Evolutionary conservation across 64 coral and sea anemone species (phyloP).

Genomic region (Porites lutea): DNA sequence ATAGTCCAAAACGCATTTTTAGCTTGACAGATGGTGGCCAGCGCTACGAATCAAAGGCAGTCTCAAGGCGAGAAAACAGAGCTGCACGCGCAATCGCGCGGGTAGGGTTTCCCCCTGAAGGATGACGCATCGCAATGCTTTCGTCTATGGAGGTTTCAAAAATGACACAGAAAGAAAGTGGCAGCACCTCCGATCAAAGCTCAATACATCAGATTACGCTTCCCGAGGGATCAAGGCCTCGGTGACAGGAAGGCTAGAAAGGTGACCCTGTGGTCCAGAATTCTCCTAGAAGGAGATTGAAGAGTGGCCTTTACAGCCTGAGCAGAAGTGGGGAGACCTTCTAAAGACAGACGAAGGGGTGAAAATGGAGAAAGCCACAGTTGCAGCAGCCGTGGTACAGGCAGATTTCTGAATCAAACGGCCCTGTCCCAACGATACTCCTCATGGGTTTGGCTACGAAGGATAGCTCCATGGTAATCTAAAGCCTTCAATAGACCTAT

Average conservation of each 20-base stretch:
- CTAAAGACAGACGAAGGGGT: conserved; percentile 28
- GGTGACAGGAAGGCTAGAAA: conserved; percentile 41
- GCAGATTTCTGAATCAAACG: conserved; percentile 31
- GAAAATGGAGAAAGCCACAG: conserved; percentile 23
- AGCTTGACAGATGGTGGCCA: too few relatives aligned
- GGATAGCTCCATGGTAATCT: conserved; percentile 39
- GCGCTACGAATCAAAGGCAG: too few relatives aligned
- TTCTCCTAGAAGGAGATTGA: conserved; percentile 61
- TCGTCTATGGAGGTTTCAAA: too few relatives aligned
- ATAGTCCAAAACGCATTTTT: too few relatives aligned
- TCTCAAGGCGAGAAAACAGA: too few relatives aligned
- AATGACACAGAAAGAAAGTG: too few relatives aligned
- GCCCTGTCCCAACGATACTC: conserved; percentile 35
- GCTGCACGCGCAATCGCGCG: too few relatives aligned
- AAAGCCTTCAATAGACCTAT: neutral
- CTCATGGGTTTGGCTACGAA: conserved; percentile 51
- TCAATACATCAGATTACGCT: conserved; percentile 70
- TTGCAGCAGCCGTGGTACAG: neutral
- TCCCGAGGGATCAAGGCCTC: conserved; percentile 63
- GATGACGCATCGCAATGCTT: too few relatives aligned
- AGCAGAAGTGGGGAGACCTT: neutral
- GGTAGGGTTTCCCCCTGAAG: too few relatives aligned
- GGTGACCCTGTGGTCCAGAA: conserved; percentile 43
- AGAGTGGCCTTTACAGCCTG: conserved; percentile 67
- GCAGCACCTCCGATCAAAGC: conserved; percentile 18